phyloP scores from a whole-genome alignment of 2,888 invertebrate species.

The Leptarthrus brevirostris region DNA sequence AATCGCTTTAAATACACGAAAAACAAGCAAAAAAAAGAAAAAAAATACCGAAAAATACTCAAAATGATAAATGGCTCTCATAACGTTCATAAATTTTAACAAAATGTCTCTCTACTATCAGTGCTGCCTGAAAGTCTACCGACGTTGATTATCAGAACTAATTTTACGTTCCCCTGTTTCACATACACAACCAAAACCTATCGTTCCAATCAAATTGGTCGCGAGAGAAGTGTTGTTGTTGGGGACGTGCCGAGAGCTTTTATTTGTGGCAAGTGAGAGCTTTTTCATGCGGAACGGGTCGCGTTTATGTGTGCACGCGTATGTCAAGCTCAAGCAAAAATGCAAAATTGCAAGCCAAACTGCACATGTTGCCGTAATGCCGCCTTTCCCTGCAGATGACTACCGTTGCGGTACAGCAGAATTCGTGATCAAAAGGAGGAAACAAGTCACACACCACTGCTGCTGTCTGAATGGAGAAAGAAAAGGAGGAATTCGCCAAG shows the following conservation, averaged over 20 bases:
- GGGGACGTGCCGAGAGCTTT: too few species aligned
- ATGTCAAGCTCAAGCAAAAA: neutral
- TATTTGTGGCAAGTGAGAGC: neutral
- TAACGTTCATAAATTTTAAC: conserved; percentile 26
- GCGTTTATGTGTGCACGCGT: neutral
- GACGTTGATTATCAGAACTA: conserved; percentile 46
- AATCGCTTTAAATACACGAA: conserved; percentile 31
- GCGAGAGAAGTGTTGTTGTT: too few species aligned
- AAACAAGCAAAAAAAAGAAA: conserved; percentile 14
- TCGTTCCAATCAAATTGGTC: conserved; percentile 1
- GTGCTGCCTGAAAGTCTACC: conserved; percentile 54
- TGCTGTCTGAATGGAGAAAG: conserved; percentile 8
- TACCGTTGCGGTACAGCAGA: neutral
- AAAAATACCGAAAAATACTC: conserved; percentile 19
- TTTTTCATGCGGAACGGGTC: neutral
- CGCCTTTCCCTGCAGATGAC: neutral
- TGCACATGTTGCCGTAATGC: neutral
- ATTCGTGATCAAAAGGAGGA: conserved; percentile 3
- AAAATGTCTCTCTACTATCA: conserved; percentile 20
- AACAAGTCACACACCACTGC: neutral
- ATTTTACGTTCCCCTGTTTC: conserved; percentile 34
- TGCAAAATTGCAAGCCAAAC: neutral
- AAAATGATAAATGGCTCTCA: conserved; percentile 35
- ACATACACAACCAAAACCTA: conserved; percentile 16
- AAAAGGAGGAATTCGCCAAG: conserved; percentile 30